A percentile compares a stretch with the other conserved stretches of the same genome.
Evolutionary conservation across 1,140 invertebrate species (phyloP).

Genomic region (Teleogryllus occipitalis): DNA sequence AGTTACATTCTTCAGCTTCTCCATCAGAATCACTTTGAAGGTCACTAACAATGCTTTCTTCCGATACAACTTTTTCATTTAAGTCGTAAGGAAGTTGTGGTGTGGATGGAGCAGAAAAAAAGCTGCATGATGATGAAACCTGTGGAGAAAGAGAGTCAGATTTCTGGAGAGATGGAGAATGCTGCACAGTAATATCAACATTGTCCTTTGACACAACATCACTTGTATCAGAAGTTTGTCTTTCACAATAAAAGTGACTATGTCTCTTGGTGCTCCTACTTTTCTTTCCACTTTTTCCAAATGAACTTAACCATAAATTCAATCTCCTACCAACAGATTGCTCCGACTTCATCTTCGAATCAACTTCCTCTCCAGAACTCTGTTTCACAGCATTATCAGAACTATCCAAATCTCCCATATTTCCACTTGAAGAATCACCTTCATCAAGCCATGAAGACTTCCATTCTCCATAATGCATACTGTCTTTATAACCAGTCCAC

Average conservation of each 20-base stretch:
- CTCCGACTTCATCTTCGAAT: constrained; percentile 14
- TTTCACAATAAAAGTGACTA: constrained; percentile 21
- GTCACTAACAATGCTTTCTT: constrained; percentile 22
- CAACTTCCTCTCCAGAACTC: constrained; percentile 24
- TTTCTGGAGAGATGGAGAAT: background rate
- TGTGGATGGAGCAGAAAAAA: background rate
- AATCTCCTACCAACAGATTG: constrained; percentile 22
- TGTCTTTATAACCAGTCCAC: constrained; percentile 17
- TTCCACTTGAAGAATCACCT: constrained; percentile 29
- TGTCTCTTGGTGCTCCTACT: constrained; percentile 2
- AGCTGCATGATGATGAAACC: too few relatives aligned
- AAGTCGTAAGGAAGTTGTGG: constrained; percentile 9
- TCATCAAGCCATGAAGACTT: constrained; percentile 26
- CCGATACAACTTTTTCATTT: constrained; percentile 22
- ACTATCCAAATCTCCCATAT: constrained; percentile 29
- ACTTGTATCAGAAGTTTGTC: background rate
- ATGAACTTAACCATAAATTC: constrained; percentile 28
- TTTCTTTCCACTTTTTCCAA: constrained; percentile 28
- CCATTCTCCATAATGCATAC: background rate
- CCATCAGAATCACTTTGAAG: constrained; percentile 25
- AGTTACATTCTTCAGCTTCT: constrained; percentile 15
- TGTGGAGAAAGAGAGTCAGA: too few relatives aligned
- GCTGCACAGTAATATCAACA: background rate
- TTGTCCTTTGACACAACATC: constrained; percentile 8
- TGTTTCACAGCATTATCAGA: constrained; percentile 26